phyloP scores from a whole-genome alignment of 1,140 invertebrate genomes.

The Yoshiicerus persimilis region DNA sequence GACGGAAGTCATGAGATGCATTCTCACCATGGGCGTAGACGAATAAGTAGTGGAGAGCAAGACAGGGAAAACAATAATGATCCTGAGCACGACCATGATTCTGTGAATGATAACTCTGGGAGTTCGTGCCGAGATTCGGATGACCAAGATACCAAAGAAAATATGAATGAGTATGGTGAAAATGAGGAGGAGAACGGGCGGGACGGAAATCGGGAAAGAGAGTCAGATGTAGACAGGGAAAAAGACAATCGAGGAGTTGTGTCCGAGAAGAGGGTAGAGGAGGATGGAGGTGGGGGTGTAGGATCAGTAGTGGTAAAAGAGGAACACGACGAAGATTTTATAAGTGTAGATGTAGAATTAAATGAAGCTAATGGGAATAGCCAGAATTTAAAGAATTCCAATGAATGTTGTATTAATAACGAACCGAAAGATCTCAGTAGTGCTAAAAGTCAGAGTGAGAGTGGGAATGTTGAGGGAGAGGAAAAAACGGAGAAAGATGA shows the following conservation, averaged over 20 bases:
- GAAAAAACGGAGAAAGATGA: neutral
- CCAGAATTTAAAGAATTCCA: constrained; percentile 3
- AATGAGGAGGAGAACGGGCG: neutral
- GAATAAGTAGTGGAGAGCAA: neutral
- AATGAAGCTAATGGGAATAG: neutral
- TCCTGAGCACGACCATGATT: neutral
- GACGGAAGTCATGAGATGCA: neutral
- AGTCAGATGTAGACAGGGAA: neutral
- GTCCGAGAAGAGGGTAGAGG: neutral
- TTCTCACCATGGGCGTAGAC: neutral
- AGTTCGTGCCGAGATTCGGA: constrained; percentile 24
- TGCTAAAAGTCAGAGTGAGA: constrained; percentile 20
- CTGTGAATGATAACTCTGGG: constrained; percentile 9
- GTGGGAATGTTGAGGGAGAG: neutral
- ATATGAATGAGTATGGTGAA: neutral
- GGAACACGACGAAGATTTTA: constrained; percentile 37
- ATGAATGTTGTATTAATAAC: constrained; percentile 36
- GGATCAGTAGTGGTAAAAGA: constrained; percentile 14
- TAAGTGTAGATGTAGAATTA: constrained; percentile 23
- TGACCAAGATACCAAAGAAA: constrained; percentile 32
- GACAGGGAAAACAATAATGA: neutral
- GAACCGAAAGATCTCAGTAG: constrained; percentile 47
- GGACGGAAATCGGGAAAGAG: neutral
- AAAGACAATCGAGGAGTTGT: neutral
- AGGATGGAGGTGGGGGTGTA: neutral